Conservation (phyloP, 1,140 invertebrate species). For the Drosophila sechellia region DNA sequence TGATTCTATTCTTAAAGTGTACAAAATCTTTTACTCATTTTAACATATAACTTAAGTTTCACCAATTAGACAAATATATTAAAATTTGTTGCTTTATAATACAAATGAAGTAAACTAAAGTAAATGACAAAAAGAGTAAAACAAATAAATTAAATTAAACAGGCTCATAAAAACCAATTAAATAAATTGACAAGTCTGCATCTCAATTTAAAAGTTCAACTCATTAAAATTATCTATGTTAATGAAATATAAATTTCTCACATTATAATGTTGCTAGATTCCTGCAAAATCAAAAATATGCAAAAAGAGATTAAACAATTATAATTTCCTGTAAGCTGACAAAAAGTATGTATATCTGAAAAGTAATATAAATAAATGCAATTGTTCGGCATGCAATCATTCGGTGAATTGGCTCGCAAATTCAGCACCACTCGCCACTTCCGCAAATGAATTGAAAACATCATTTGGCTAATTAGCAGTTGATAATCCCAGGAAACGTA, state of each 20-base stretch:
- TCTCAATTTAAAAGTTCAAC: too few relatives aligned
- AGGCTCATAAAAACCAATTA: background rate
- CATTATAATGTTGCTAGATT: background rate
- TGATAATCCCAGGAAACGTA: slow-evolving; percentile 21
- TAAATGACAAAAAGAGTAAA: background rate
- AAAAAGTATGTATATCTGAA: background rate
- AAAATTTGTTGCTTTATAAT: too few relatives aligned
- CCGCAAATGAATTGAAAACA: slow-evolving; percentile 28
- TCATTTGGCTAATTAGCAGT: slow-evolving; percentile 41
- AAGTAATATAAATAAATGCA: slow-evolving; percentile 5
- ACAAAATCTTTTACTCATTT: background rate
- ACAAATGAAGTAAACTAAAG: too few relatives aligned
- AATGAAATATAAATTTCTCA: background rate
- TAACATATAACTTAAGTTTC: too few relatives aligned
- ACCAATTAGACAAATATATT: too few relatives aligned
- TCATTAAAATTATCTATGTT: too few relatives aligned
- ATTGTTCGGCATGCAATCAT: background rate
- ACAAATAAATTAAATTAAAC: too few relatives aligned
- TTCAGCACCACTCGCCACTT: slow-evolving; percentile 6
- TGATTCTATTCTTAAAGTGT: too few relatives aligned
- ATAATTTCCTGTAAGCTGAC: too few relatives aligned
- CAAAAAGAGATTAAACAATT: background rate
- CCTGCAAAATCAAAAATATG: background rate
- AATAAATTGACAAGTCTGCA: background rate
- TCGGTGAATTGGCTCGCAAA: background rate